Base-by-base conservation (phyloP, 2,888 invertebrate genomes). In the Hypsopygia costalis region DNA sequence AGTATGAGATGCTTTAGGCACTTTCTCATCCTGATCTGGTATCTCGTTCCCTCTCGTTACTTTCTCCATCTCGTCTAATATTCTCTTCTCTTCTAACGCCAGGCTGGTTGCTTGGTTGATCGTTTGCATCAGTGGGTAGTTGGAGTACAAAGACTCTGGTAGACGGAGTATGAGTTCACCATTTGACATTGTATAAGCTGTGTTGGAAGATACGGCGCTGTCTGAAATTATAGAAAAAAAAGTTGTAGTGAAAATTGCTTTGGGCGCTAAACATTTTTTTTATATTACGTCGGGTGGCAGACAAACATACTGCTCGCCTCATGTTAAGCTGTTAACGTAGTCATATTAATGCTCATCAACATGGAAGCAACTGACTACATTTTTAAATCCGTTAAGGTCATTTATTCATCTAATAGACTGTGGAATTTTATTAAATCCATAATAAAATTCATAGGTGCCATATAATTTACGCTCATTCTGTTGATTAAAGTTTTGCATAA, bases 51-150 rank as follows among this genome's bases (percentile, higher is more conserved):
- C 73, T 33, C 59, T 71, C 36, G 82, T 81, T 1, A 89, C 69
- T 11, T 81, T 68, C 5, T 85, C 77, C 55, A 89, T 81, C 53
- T 89, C 90, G 11, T 82, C 79, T 6, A 76, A 43, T 35, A 92
- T 91, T 40, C 79, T 79, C 60, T 88, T 88, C 52, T 91, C 90
- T 60, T 88, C 86, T 52, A 90, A 64, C 0, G 92, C 82, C 6
- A 92, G 67, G 0, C 82, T 75, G 1, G 94, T 83, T 0, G 92
- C 93, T 43, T 91, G 90, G 62, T 95, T 94, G 37, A 96, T 93
- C 0, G 93, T 90, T 34, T 93, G 90, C 82, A 96, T 90, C 0
- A 96, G 75, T 0, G 93, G 93, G 73, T 92, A 96, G 64, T 93
- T 93, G 0, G 69, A 56, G 42, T 64, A 73, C 10, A 77, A 65